Conservation (phyloP, 2,113 vertebrate genomes). For the Ahaetulla prasina region DNA sequence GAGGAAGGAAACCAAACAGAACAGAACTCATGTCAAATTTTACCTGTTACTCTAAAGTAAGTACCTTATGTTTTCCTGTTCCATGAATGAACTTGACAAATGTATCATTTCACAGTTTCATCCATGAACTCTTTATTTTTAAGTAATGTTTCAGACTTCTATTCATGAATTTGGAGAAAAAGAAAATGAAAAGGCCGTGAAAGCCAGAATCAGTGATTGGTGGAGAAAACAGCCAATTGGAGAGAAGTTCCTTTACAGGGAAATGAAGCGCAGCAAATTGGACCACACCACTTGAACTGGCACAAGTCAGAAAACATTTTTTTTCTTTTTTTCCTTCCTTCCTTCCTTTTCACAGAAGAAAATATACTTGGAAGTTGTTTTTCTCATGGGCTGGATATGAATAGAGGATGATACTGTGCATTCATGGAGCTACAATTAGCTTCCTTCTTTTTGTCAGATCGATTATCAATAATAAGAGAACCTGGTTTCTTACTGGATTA, state of each 20-base stretch:
- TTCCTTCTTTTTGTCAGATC: not conserved
- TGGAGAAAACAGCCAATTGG: not conserved
- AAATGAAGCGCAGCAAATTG: not conserved
- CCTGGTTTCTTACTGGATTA: not conserved
- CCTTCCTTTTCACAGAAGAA: not conserved
- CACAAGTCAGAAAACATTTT: not conserved
- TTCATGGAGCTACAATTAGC: not conserved
- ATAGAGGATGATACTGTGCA: not conserved
- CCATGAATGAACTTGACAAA: not conserved
- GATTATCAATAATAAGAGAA: not conserved
- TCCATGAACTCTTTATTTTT: not conserved
- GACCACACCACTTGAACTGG: not conserved
- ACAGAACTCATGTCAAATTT: not conserved
- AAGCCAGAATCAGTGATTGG: not conserved
- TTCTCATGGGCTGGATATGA: not conserved
- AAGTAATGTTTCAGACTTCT: not conserved
- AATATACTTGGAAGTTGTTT: not conserved
- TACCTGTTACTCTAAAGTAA: not conserved
- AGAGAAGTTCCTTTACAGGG: not conserved
- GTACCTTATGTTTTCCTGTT: not conserved
- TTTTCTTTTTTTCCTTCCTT: not conserved
- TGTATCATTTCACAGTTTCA: not conserved
- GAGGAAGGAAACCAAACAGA: not conserved
- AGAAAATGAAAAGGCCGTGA: not conserved
- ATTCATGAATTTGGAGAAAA: not conserved